Percentiles rank a stretch among this genome's conserved stretches.
Evolutionary conservation across 2,888 invertebrate species (phyloP).

Genomic region (Aquatica leii): DNA sequence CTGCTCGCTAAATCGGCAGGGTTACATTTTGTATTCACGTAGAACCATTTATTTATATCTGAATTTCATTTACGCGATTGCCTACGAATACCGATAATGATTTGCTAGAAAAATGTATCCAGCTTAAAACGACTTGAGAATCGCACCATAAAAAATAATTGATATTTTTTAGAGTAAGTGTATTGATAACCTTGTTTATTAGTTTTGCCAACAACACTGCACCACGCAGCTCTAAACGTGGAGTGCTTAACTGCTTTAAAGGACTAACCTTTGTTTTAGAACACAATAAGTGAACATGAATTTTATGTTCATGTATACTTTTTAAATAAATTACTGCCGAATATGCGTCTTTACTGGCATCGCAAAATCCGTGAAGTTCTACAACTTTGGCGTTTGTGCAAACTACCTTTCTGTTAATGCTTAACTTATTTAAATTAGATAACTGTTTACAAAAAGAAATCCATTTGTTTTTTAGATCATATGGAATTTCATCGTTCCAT

Average conservation of each 20-base stretch:
- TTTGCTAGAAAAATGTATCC: conserved; percentile 35
- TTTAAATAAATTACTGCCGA: conserved; percentile 44
- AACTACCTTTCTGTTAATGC: neutral
- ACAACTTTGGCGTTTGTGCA: neutral
- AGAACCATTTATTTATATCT: conserved; percentile 22
- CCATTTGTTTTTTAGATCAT: neutral
- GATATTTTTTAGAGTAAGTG: conserved; percentile 17
- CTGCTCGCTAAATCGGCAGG: conserved; percentile 34
- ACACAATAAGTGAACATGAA: conserved; percentile 31
- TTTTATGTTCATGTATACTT: conserved; percentile 11
- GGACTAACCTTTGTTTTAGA: conserved; percentile 44
- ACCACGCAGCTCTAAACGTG: conserved; percentile 39
- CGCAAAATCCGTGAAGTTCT: conserved; percentile 42
- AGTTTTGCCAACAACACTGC: conserved; percentile 37
- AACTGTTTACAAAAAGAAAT: neutral
- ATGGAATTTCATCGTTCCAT: neutral
- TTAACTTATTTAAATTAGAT: neutral
- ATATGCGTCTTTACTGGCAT: conserved; percentile 41
- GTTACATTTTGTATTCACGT: conserved; percentile 33
- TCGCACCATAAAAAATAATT: no score
- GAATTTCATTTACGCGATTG: conserved; percentile 33
- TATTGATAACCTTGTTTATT: conserved; percentile 11
- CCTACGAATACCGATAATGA: conserved; percentile 39
- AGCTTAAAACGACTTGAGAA: conserved; percentile 39
- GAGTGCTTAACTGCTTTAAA: conserved; percentile 32